Evolutionary conservation across 2,113 vertebrate species (phyloP), one percentile per base, ranked within the genome.

Genomic region (Aix galericulata): DNA sequence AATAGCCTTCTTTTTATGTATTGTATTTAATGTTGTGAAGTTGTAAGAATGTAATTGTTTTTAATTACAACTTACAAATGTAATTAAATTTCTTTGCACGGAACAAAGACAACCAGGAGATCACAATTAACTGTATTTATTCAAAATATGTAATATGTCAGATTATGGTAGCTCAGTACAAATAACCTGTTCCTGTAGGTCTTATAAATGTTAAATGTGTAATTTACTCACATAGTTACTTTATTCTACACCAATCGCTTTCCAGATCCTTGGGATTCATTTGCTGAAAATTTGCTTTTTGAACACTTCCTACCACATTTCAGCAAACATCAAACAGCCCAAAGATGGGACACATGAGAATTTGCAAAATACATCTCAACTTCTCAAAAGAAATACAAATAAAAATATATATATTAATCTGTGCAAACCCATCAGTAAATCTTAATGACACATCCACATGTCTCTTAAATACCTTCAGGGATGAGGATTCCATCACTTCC

Each of bases 11-110:
- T 97, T 97, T 97, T 94, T 91, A 95, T 96, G 56, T 94, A 92
- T 95, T 94, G 81, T 91, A 97, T 97, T 97, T 96, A 98, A 97
- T 96, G 91, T 91, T 97, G 79, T 95, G 66, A 60, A 95, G 75
- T 97, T 98, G 63, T 96, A 98, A 97, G 97, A 97, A 97, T 96
- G 86, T 95, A 97, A 97, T 98, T 97, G 96, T 97, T 97, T 97
- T 97, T 98, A 98, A 98, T 97, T 97, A 96, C 44, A 96, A 97
- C 97, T 97, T 96, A 44, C 40, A 96, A 97, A 97, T 88, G 69
- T 96, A 98, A 97, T 98, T 97, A 95, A 95, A 97, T 97, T 93
- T 90, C 67, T 97, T 97, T 96, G 60, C 9, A 1, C 96, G 76
- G 82, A 97, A 96, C 95, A 97, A 97, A 97, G 91, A 76, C 86